Conservation (phyloP, 2,797 vertebrate genomes). For the Sorex maritimensis region DNA sequence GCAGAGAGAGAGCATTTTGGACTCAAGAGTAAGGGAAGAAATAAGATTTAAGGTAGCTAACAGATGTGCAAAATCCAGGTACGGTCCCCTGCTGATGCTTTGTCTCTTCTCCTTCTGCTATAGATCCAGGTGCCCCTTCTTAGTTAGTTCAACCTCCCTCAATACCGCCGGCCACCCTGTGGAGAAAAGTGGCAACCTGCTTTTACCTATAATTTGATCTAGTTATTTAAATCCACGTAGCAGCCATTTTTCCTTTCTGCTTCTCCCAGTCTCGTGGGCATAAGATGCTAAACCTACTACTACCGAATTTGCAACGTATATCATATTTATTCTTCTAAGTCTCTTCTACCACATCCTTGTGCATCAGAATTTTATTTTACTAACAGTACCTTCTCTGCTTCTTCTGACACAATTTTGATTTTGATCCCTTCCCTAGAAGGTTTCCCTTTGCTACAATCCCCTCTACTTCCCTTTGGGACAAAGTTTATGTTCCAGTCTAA, state of each 20-base stretch:
- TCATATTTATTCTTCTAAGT: constrained; percentile 14
- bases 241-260: constrained; percentile 4
- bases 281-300: background rate
- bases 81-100: background rate
- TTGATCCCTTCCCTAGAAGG: background rate
- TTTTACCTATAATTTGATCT: constrained; percentile 19
- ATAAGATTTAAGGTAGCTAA: constrained; percentile 48
- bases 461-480: background rate
- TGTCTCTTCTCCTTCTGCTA: background rate
- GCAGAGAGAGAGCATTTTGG: constrained; percentile 10
- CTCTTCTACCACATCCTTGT: constrained; percentile 28
- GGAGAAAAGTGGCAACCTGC: background rate
- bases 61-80: constrained; percentile 58
- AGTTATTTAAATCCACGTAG: constrained; percentile 1
- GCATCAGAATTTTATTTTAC: constrained; percentile 42
- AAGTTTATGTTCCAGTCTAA: background rate
- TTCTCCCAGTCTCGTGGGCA: background rate
- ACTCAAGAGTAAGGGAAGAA: constrained; percentile 60
- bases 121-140: background rate
- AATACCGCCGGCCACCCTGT: background rate
- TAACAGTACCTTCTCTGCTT: constrained; percentile 27
- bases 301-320: constrained; percentile 15
- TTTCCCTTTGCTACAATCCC: background rate
- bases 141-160: background rate
- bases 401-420: background rate